Percentiles rank a stretch among this genome's conserved stretches.
Evolutionary conservation across 2,888 invertebrate species (phyloP).

Genomic region (Drosophila nigricruria): DNA sequence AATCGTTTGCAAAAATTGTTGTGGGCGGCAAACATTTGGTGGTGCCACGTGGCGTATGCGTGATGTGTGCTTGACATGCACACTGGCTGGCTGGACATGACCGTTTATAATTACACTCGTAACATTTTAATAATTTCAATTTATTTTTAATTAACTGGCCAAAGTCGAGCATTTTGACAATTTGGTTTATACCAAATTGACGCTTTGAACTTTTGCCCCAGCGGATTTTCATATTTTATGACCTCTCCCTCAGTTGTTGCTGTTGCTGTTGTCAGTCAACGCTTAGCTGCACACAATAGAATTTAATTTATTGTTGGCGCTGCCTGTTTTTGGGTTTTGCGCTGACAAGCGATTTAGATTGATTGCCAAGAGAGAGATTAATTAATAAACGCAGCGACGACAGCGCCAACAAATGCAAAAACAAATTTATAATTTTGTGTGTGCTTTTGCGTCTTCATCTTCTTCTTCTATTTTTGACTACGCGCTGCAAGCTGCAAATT

Average conservation of each 20-base stretch:
- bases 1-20: slow-evolving; percentile 31
- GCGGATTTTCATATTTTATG: slow-evolving; percentile 21
- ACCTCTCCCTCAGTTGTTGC: not conserved
- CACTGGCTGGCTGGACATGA: slow-evolving; percentile 4
- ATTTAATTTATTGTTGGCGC: slow-evolving; percentile 67
- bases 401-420: slow-evolving; percentile 44
- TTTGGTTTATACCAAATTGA: slow-evolving; percentile 36
- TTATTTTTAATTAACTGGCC: slow-evolving; percentile 73
- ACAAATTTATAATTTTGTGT: slow-evolving; percentile 55
- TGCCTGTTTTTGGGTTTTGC: slow-evolving; percentile 45
- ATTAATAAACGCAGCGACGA: slow-evolving; percentile 57
- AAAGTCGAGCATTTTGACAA: slow-evolving; percentile 31
- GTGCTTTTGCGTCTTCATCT: slow-evolving; percentile 18
- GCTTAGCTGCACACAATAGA: slow-evolving; percentile 53
- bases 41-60: slow-evolving; percentile 65
- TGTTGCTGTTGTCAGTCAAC: slow-evolving; percentile 25
- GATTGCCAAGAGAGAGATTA: slow-evolving; percentile 61
- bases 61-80: slow-evolving; percentile 22
- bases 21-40: slow-evolving; percentile 21
- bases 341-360: slow-evolving; percentile 78
- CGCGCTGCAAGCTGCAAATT: slow-evolving; percentile 41
- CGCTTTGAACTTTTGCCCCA: slow-evolving; percentile 48
- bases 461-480: not conserved
- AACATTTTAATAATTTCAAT: slow-evolving; percentile 72
- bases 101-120: slow-evolving; percentile 55